A percentile compares a stretch with the other conserved stretches of the same genome.
phyloP scores from a whole-genome alignment of 2,888 invertebrate species.

The Diplolepis rosae region DNA sequence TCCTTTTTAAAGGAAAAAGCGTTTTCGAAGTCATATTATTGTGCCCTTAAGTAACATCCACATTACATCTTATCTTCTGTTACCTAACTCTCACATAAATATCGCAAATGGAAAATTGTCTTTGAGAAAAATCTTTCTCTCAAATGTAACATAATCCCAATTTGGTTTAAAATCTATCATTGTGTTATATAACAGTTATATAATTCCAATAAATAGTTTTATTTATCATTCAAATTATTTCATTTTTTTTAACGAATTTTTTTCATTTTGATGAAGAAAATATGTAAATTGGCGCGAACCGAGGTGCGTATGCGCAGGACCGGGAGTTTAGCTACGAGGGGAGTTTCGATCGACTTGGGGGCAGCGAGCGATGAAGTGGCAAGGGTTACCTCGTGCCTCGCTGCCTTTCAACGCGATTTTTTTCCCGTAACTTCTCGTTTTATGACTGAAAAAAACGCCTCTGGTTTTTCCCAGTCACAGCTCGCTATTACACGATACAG shows the following conservation, averaged over 20 bases:
- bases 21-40: too few relatives aligned
- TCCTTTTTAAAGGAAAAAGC: too few relatives aligned
- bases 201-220: not conserved
- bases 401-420: constrained; percentile 13
- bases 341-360: constrained; percentile 62
- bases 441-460: constrained; percentile 20
- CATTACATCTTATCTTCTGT: too few relatives aligned
- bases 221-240: too few relatives aligned
- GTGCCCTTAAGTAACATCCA: too few relatives aligned
- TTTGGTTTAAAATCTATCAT: too few relatives aligned
- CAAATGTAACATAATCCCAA: too few relatives aligned
- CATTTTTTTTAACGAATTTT: not conserved
- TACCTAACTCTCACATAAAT: too few relatives aligned
- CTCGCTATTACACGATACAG: constrained; percentile 14
- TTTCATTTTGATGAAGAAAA: constrained; percentile 1
- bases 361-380: constrained; percentile 42
- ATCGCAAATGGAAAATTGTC: too few relatives aligned
- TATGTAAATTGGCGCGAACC: constrained; percentile 50
- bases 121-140: too few relatives aligned
- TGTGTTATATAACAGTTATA: not conserved
- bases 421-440: constrained; percentile 23
- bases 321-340: constrained; percentile 42
- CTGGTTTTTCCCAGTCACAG: not conserved
- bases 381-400: constrained; percentile 37
- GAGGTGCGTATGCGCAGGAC: constrained; percentile 48